A percentile compares a stretch with the other conserved stretches of the same genome.
These are phyloP conservation scores for Sebastes kiyomatsui DNA, from an alignment of 2,797 vertebrate genomes.

Conservation along the genomic window DNA sequence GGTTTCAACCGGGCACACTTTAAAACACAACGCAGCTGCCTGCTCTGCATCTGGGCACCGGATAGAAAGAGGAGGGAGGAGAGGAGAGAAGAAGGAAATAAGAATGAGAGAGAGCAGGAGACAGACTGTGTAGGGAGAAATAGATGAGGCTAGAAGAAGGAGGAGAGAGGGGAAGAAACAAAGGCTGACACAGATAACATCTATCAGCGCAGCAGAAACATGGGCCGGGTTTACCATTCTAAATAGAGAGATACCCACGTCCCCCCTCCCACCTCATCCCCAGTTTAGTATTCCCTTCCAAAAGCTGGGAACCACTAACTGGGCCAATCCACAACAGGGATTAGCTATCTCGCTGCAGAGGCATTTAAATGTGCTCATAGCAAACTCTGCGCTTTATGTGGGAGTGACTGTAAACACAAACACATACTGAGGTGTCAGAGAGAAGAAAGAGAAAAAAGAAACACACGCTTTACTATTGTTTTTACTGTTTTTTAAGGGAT, in stretches of 20 bases:
- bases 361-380: constrained; percentile 69
- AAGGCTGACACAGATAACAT: constrained; percentile 83
- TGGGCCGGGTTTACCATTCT: constrained; percentile 69
- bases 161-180: constrained; percentile 70
- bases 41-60: constrained; percentile 74
- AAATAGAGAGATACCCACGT: constrained; percentile 67
- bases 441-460: constrained; percentile 27
- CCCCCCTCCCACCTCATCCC: constrained; percentile 59
- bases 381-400: constrained; percentile 55
- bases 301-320: constrained; percentile 75
- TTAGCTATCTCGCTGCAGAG: constrained; percentile 71
- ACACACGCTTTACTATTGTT: constrained; percentile 12
- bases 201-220: constrained; percentile 77
- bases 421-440: constrained; percentile 38
- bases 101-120: constrained; percentile 29
- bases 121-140: constrained; percentile 39
- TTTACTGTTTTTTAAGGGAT: constrained; percentile 20
- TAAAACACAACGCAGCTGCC: constrained; percentile 75
- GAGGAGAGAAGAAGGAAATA: constrained; percentile 39
- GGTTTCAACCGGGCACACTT: constrained; percentile 68
- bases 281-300: constrained; percentile 63
- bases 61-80: constrained; percentile 54
- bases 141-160: constrained; percentile 29
- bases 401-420: constrained; percentile 75
- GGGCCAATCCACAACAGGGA: constrained; percentile 81